Evolutionary conservation across 1,140 invertebrate genomes (phyloP).

Genomic region (Aphaenogaster rudis): DNA sequence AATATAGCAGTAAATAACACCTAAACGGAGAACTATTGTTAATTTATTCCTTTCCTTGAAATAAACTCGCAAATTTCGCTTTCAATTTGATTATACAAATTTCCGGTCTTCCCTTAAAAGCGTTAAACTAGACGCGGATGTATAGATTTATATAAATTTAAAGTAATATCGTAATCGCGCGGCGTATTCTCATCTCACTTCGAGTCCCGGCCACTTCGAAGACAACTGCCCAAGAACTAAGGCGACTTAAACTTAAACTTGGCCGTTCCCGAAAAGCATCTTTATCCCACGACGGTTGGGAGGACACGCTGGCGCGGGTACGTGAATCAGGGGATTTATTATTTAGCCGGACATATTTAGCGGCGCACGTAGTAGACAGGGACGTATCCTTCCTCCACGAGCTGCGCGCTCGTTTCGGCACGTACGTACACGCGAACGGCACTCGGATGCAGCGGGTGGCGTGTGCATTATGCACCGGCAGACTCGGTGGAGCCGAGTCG

Average conservation of each 20-base stretch:
- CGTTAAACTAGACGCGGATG: not conserved
- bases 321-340: conserved; percentile 56
- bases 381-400: conserved; percentile 29
- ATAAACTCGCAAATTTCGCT: too few species aligned
- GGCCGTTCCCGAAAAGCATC: conserved; percentile 9
- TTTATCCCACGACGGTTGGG: conserved; percentile 2
- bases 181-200: too few species aligned
- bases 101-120: too few species aligned
- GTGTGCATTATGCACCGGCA: conserved; percentile 58
- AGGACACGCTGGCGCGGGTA: conserved; percentile 16
- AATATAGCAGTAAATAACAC: too few species aligned
- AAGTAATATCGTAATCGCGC: not conserved
- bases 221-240: not conserved
- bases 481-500: conserved; percentile 35
- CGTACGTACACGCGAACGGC: conserved; percentile 11
- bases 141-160: not conserved
- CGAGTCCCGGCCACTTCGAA: not conserved
- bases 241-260: conserved; percentile 19
- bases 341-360: conserved; percentile 60
- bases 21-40: too few species aligned
- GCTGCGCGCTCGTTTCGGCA: conserved; percentile 4
- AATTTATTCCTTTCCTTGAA: too few species aligned
- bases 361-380: conserved; percentile 48
- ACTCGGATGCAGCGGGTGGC: conserved; percentile 45
- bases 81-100: too few species aligned